Conservation (phyloP, 1,140 invertebrate species). For the Holcopasites calliopsidis region DNA sequence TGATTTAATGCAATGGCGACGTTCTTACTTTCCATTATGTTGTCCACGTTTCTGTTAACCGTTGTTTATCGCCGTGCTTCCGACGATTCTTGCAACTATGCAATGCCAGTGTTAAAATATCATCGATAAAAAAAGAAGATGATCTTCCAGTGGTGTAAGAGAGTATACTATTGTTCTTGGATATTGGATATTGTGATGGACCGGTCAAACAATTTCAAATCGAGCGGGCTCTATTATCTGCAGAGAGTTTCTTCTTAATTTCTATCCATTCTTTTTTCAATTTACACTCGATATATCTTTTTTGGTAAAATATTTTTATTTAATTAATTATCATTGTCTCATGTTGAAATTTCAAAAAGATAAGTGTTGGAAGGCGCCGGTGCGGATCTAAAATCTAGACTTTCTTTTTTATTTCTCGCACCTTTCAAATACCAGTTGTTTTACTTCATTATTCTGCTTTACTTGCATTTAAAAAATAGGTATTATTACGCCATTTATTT, state of each 20-base stretch:
- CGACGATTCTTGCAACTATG: neutral
- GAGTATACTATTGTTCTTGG: neutral
- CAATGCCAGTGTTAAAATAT: conserved; percentile 1
- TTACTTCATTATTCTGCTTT: neutral
- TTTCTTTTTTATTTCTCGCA: neutral
- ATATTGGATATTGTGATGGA: conserved; percentile 23
- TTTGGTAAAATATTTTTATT: neutral
- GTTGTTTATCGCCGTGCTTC: neutral
- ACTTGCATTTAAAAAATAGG: neutral
- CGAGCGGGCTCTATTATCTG: conserved; percentile 24
- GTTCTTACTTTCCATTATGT: conserved; percentile 38
- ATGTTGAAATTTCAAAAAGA: neutral
- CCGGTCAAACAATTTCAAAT: conserved; percentile 34
- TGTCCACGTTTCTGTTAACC: conserved; percentile 8
- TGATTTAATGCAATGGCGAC: conserved; percentile 48
- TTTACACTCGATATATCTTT: neutral
- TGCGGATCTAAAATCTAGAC: neutral
- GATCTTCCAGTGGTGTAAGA: conserved; percentile 20
- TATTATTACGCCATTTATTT: neutral
- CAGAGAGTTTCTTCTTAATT: neutral
- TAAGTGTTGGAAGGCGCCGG: neutral
- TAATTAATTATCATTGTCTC: neutral
- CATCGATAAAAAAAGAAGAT: conserved; percentile 8
- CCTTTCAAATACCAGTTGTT: neutral
- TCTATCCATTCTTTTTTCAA: neutral